A percentile compares a stretch with the other conserved stretches of the same genome.
These are phyloP conservation scores for Monopterus albus DNA, from an alignment of 2,113 vertebrate species.

Conservation along the genomic window DNA sequence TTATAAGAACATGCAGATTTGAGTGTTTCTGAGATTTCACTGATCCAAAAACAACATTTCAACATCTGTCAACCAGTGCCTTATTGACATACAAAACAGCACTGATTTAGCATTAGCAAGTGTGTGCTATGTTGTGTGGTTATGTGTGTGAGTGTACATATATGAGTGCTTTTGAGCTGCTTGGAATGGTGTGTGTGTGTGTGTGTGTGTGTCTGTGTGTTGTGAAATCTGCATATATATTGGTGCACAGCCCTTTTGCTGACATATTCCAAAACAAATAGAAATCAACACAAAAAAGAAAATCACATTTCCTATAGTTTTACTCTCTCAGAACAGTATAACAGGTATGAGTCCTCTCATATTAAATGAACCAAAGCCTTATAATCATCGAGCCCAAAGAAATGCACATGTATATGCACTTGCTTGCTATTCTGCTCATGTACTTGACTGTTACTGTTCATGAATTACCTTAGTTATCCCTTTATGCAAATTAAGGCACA, in stretches of 20 bases:
- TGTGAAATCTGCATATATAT: constrained; percentile 30
- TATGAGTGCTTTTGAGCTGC: constrained; percentile 23
- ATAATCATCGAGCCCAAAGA: constrained; percentile 38
- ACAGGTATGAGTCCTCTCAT: constrained; percentile 16
- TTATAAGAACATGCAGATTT: constrained; percentile 73
- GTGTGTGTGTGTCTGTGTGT: too few species aligned
- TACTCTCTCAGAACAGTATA: constrained; percentile 6
- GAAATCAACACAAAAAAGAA: constrained; percentile 24
- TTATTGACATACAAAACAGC: constrained; percentile 60
- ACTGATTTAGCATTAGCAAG: constrained; percentile 59
- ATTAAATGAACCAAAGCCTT: constrained; percentile 26
- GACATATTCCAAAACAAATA: constrained; percentile 34
- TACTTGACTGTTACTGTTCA: constrained; percentile 52
- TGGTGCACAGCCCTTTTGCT: constrained; percentile 40
- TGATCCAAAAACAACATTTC: constrained; percentile 51
- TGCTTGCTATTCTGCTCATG: constrained; percentile 41
- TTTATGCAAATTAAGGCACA: constrained; percentile 20
- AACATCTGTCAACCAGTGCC: constrained; percentile 33
- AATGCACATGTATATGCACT: constrained; percentile 70
- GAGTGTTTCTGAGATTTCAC: constrained; percentile 58
- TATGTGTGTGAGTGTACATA: constrained; percentile 27
- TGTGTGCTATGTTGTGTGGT: constrained; percentile 36
- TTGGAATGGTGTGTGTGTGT: too few species aligned
- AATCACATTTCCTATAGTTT: constrained; percentile 9
- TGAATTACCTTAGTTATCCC: constrained; percentile 15